These are phyloP conservation scores for Ondatra zibethicus DNA, from an alignment of 2,113 vertebrate species.

Conservation along the genomic window DNA sequence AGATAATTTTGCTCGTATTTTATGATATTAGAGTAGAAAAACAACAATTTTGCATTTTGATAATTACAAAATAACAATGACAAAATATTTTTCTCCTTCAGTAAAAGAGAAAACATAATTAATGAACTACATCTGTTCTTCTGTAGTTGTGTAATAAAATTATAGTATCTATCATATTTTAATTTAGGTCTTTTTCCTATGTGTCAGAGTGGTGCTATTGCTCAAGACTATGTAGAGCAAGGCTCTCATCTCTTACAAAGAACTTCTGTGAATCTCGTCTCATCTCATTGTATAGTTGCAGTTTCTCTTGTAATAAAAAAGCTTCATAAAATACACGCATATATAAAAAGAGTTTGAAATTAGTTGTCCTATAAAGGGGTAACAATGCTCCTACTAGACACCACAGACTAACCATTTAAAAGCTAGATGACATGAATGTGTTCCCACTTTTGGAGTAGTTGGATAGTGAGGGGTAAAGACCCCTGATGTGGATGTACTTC, in stretches of 20 bases:
- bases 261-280: neutral
- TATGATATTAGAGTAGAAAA: neutral
- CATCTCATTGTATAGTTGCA: neutral
- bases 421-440: neutral
- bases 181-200: neutral
- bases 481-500: no score
- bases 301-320: neutral
- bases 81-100: neutral
- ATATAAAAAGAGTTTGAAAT: neutral
- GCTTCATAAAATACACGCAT: neutral
- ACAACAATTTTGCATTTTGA: neutral
- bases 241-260: neutral
- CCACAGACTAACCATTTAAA: neutral
- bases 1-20: neutral
- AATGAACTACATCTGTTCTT: neutral
- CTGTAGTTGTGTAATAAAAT: neutral
- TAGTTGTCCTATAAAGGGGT: neutral
- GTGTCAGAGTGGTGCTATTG: neutral
- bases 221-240: neutral
- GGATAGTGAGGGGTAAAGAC: neutral
- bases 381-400: neutral
- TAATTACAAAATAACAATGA: neutral
- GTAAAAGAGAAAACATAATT: neutral
- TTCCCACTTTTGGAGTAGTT: neutral
- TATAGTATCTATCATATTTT: neutral